phyloP scores from a whole-genome alignment of 2,888 invertebrate species.

The Chrysina gloriosa region DNA sequence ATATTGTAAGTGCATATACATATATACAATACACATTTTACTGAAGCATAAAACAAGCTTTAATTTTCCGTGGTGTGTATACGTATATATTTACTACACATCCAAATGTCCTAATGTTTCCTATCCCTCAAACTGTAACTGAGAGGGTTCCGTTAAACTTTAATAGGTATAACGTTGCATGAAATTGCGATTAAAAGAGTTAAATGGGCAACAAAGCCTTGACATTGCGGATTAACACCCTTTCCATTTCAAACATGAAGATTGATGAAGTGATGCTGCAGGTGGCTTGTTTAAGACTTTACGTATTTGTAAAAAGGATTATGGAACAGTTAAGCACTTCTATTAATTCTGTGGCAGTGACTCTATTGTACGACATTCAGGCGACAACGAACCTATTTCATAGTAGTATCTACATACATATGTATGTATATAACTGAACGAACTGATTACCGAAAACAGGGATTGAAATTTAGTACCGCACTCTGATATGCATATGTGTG shows the following conservation, averaged over 20 bases:
- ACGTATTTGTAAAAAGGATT: conserved; percentile 38
- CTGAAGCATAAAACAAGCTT: too few species aligned
- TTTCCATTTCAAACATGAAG: conserved; percentile 52
- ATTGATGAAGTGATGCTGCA: conserved; percentile 61
- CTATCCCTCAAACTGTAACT: conserved; percentile 9
- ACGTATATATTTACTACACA: too few species aligned
- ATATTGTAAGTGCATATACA: too few species aligned
- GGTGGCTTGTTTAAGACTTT: conserved; percentile 55
- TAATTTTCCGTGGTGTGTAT: too few species aligned
- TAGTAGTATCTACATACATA: too few species aligned
- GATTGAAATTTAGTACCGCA: too few species aligned
- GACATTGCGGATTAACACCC: conserved; percentile 58
- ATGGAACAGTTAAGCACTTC: conserved; percentile 13
- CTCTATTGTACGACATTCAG: too few species aligned
- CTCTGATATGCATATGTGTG: too few species aligned
- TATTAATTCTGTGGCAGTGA: conserved; percentile 19
- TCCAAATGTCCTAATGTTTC: conserved; percentile 16
- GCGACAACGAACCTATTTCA: too few species aligned
- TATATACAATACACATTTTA: too few species aligned
- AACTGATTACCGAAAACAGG: too few species aligned
- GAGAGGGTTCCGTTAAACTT: conserved; percentile 53
- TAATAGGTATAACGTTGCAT: conserved; percentile 63
- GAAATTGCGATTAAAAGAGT: conserved; percentile 64
- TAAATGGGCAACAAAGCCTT: conserved; percentile 62
- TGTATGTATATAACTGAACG: too few species aligned